Base-by-base conservation (phyloP, 2,888 invertebrate species). In the Phrixothrix hirtus region DNA sequence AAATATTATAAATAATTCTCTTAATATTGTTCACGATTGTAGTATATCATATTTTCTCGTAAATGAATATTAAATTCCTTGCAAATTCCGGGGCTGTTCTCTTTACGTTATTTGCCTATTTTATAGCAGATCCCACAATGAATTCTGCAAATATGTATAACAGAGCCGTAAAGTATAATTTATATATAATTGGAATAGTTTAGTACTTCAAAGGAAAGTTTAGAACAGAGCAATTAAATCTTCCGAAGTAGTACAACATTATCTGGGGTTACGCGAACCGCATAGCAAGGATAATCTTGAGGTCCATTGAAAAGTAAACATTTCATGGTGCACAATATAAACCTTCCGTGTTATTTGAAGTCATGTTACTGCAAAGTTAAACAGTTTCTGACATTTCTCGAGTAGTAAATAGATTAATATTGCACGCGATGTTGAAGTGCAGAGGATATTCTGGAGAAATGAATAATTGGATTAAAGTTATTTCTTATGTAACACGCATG, bases 361-460 rank as follows among this genome's bases (percentile, higher is more conserved):
- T 62, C 59, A 58, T 57, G 63, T 59, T 62, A 58, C 56, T 58
- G 51, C 57, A 60, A 68, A 68, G 67, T 65, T 64, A 69, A 69
- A 69, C 64, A 67, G 62, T 65, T 66, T 64, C 63, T 60, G 67
- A 64, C 65, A 55, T 67, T 63, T 62, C 64, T 59, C 63, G 64
- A 63, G 63, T 60, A 66, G 64, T 63, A 67, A 68, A 67, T 67
- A 65, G 66, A 68, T 68, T 68, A 68, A 63, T 61, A 60, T 45
- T 55, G 64, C 68, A 69, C 66, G 68, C 69, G 65, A 69, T 65
- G 64, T 66, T 67, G 62, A 66, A 67, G 65, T 66, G 65, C 62
- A 61, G 61, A 62, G 62, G 65, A 66, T 63, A 62, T 61, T 56
- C 58, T 57, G 42, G 47, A 58, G 60, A 62, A 64, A 64, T 65